Base-by-base conservation (phyloP, 2,888 invertebrate species). In the Aromia moschata region DNA sequence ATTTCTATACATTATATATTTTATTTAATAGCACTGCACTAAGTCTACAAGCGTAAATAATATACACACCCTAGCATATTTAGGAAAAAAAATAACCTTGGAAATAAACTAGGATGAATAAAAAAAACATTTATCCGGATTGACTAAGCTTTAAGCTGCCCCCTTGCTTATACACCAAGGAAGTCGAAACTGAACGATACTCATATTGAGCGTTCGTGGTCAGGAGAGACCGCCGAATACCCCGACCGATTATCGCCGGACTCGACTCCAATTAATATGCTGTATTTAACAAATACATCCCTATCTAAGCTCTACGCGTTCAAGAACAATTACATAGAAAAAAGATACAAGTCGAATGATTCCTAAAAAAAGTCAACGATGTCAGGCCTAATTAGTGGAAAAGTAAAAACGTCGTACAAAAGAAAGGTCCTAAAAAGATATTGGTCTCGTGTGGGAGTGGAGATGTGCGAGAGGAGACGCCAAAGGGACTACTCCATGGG, bases 111-210 rank as follows among this genome's bases (percentile, higher is more conserved):
- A 63, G 62, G 60, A 62, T 64, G 64, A 43, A 53, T 63, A 60
- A 53, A 63, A 10, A 65, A 66, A 65, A 69, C 60, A 72, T 68
- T 65, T 61, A 68, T 64, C 56, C 64, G 62, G 52, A 44, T 61
- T 63, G 51, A 62, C 65, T 65, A 74, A 78, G 77, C 77, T 75
- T 73, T 72, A 76, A 79, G 79, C 79, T 79, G 79, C 80, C 80
- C 79, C 79, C 77, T 79, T 79, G 78, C 79, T 77, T 74, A 76
- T 64, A 70, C 73, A 70, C 70, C 69, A 64, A 71, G 58, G 62
- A 31, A 52, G 52, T 52, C 30, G 41, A 52, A 46, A 46, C 17
- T 40, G 9, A 18, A 37, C 51, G 45, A 18, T 20, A n/a, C n/a
- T n/a, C n/a, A n/a, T n/a, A n/a, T n/a, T n/a, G 45, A 4, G 20